These are phyloP conservation scores for Phoebastria nigripes DNA, from an alignment of 2,797 vertebrate genomes.

Conservation along the genomic window DNA sequence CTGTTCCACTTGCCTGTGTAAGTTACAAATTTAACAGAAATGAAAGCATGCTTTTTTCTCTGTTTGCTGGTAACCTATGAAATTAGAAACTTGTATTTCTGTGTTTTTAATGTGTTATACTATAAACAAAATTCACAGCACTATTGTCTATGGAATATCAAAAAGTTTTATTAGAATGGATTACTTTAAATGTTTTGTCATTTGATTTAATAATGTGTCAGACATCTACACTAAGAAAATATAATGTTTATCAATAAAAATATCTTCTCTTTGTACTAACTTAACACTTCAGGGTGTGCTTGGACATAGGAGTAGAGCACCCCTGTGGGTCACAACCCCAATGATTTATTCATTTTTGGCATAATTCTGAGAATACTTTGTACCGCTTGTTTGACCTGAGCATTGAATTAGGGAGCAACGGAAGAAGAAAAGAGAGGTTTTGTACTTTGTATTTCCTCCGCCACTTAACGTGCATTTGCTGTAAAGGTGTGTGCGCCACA, in stretches of 20 bases:
- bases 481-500: not conserved
- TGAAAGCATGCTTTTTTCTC: constrained; percentile 61
- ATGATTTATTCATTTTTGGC: not conserved
- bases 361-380: not conserved
- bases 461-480: not conserved
- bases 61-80: constrained; percentile 56
- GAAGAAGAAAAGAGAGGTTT: not conserved
- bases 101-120: constrained; percentile 62
- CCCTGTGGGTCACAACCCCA: not conserved
- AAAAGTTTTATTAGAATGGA: constrained; percentile 49
- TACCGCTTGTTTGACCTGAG: not conserved
- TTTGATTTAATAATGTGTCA: constrained; percentile 60
- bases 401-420: not conserved
- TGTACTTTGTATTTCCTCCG: not conserved
- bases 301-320: not conserved
- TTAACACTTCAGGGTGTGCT: constrained; percentile 20
- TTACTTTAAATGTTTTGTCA: constrained; percentile 64
- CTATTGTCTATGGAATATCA: constrained; percentile 64
- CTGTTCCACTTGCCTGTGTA: constrained; percentile 52
- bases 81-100: constrained; percentile 60
- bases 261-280: constrained; percentile 48
- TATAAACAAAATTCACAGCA: constrained; percentile 56
- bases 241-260: constrained; percentile 50
- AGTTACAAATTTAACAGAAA: constrained; percentile 51
- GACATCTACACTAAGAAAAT: constrained; percentile 48